Percentiles rank a stretch among this genome's conserved stretches.
Conservation (phyloP, 2,113 vertebrate species). For the rabbit (Oryctolagus cuniculus) region mOryCun1.1 NC_091433.1:25136501-25137000, state of each 20-base stretch:
- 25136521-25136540: background rate
- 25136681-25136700: background rate
- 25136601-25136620: background rate
- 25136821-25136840: background rate
- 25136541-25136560: background rate
- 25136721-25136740: background rate
- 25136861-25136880: background rate
- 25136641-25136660: background rate
- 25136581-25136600: background rate
- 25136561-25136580: background rate
- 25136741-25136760: background rate
- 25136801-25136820: background rate
- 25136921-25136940: background rate
- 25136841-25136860: background rate
- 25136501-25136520: background rate
- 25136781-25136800: background rate
- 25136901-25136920: background rate
- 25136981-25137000: background rate
- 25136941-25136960: background rate
- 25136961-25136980: background rate
- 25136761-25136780: background rate
- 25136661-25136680: constrained; percentile 17
- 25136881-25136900: background rate
- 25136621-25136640: background rate
- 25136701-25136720: background rate